Base-by-base conservation (phyloP, 2,797 vertebrate species). In the Poeciliopsis gracilis region DNA sequence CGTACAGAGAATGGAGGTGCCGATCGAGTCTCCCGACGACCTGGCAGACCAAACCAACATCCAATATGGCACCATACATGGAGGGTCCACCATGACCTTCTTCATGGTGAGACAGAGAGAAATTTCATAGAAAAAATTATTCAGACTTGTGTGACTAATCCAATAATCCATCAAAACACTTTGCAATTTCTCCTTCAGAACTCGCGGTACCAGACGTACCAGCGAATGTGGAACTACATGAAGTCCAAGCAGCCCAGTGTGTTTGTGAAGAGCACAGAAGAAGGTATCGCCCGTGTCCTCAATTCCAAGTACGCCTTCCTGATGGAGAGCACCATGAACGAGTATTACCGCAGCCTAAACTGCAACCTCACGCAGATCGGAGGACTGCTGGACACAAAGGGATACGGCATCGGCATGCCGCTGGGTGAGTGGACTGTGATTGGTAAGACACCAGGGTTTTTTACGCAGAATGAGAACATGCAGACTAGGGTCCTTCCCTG, bases 201-300 rank as follows among this genome's bases (percentile, higher is more conserved):
- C 84, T 98, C 97, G 0, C 91, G 97, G 55, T 98, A 98, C 90
- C 97, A 98, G 93, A 97, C 97, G 0, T 98, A 97, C 93, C 97
- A 97, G 94, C 95, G 97, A 4, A 98, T 98, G 97, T 98, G 97
- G 97, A 97, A 97, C 92, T 98, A 97, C 95, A 98, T 98, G 97
- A 94, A 97, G 81, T 97, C 97, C 0, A 97, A 98, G 92, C 97
- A 97, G 93, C 97, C 97, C 76, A 97, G 96, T 0, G 97, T 98
- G 79, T 97, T 98, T 0, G 97, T 98, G 81, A 98, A 97, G 93
- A 98, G 97, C 96, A 98, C 97, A 0, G 97, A 97, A 83, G 97
- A 98, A 25, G 97, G 97, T 15, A 97, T 98, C 0, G 97, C 97
- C 12, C 96, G 97, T 0, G 97, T 98, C 46, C 84, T 98, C 72